phyloP scores from a whole-genome alignment of 2,113 vertebrate species.

The Ia io region DNA sequence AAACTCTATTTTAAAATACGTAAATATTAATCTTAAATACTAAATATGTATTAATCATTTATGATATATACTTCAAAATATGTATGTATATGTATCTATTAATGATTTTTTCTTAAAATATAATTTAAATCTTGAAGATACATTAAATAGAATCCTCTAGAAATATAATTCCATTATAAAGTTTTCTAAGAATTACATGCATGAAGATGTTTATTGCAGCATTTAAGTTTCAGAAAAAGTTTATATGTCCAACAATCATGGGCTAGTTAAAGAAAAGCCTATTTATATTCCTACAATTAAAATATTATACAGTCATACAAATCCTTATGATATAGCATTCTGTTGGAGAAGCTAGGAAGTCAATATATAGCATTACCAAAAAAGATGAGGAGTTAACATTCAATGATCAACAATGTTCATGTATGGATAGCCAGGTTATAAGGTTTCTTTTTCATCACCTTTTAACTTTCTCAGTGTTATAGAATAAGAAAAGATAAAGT shows the following conservation, averaged over 20 bases:
- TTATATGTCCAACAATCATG: not conserved
- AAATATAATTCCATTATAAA: not conserved
- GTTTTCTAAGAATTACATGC: not conserved
- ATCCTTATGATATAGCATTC: not conserved
- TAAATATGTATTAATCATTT: not conserved
- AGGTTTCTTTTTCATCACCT: not conserved
- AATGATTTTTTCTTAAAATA: not conserved
- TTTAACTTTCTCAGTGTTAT: not conserved
- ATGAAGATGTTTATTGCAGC: not conserved
- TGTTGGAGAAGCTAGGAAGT: not conserved
- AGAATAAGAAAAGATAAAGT: not conserved
- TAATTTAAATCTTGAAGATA: not conserved
- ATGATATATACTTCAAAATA: not conserved
- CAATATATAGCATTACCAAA: not conserved
- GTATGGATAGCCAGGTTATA: not conserved
- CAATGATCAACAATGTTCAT: not conserved
- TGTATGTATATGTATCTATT: not conserved
- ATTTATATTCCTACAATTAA: not conserved
- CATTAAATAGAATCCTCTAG: not conserved
- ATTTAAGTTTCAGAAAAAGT: not conserved
- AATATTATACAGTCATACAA: not conserved
- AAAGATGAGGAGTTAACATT: not conserved
- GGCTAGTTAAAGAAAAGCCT: not conserved
- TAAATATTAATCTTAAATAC: not conserved
- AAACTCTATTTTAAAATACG: not conserved